These are phyloP conservation scores for Myiozetetes cayanensis DNA, from an alignment of 2,113 vertebrate genomes.

Conservation along the genomic window DNA sequence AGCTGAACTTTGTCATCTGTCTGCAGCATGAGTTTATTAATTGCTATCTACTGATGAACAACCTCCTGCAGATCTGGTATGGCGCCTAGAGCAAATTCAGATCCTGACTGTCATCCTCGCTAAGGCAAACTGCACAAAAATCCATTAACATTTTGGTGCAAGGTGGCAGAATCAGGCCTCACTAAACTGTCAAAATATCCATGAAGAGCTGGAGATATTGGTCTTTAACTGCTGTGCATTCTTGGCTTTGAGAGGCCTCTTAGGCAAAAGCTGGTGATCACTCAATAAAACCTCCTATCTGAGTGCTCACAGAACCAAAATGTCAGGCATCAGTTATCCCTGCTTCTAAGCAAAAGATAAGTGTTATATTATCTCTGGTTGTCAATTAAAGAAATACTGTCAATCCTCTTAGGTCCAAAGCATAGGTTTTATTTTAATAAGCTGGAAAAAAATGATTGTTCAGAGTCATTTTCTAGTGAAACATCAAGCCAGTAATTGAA, in stretches of 20 bases:
- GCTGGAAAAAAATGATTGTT: neutral
- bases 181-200: neutral
- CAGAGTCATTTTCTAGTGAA: neutral
- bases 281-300: neutral
- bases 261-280: slow-evolving; percentile 6
- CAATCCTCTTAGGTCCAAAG: neutral
- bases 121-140: slow-evolving; percentile 35
- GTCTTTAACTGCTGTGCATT: neutral
- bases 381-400: neutral
- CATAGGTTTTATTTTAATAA: slow-evolving; percentile 16
- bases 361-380: neutral
- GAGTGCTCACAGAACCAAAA: neutral
- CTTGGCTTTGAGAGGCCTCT: neutral
- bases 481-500: slow-evolving; percentile 5
- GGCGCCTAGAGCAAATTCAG: neutral
- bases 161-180: slow-evolving; percentile 6
- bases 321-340: neutral
- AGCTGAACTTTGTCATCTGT: neutral
- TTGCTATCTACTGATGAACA: neutral
- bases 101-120: neutral
- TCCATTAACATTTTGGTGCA: neutral
- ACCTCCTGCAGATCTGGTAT: neutral
- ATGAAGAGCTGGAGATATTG: neutral
- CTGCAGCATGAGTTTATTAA: neutral
- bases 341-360: neutral